These are phyloP conservation scores for Drosophila stalkeri DNA, from an alignment of 2,888 invertebrate genomes.

Conservation along the genomic window DNA sequence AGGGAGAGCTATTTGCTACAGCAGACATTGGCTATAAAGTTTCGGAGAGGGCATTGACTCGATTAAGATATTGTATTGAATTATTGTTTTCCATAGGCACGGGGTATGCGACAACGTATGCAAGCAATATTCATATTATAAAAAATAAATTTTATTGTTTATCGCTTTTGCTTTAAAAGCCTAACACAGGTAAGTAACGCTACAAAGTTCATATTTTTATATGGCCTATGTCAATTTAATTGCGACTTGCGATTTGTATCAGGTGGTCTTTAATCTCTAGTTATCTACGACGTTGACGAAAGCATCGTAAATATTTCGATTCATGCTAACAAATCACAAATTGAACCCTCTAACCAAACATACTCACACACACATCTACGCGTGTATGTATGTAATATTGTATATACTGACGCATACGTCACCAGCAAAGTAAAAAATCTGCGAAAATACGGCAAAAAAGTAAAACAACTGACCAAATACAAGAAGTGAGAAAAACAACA, in stretches of 20 bases:
- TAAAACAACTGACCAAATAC: constrained; percentile 45
- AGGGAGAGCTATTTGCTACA: constrained; percentile 1
- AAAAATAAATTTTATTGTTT: background rate
- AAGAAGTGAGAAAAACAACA: constrained; percentile 28
- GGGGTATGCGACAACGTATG: background rate
- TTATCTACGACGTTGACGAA: constrained; percentile 18
- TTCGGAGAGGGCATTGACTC: constrained; percentile 44
- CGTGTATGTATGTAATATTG: background rate
- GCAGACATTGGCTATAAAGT: constrained; percentile 28
- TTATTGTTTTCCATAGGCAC: background rate
- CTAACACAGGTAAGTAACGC: background rate
- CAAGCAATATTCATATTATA: background rate
- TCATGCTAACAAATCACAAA: constrained; percentile 57
- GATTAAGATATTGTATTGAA: constrained; percentile 10
- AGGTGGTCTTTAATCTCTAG: constrained; percentile 29
- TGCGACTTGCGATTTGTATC: constrained; percentile 28
- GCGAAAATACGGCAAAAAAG: constrained; percentile 29
- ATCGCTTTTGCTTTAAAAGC: background rate
- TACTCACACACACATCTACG: background rate
- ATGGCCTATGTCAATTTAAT: constrained; percentile 21
- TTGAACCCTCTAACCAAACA: constrained; percentile 1
- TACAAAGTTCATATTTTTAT: constrained; percentile 1
- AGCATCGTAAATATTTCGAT: constrained; percentile 18
- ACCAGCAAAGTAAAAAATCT: constrained; percentile 37
- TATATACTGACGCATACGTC: background rate